phyloP scores from a whole-genome alignment of 2,888 invertebrate genomes.

The Brachyopa scutellaris region DNA sequence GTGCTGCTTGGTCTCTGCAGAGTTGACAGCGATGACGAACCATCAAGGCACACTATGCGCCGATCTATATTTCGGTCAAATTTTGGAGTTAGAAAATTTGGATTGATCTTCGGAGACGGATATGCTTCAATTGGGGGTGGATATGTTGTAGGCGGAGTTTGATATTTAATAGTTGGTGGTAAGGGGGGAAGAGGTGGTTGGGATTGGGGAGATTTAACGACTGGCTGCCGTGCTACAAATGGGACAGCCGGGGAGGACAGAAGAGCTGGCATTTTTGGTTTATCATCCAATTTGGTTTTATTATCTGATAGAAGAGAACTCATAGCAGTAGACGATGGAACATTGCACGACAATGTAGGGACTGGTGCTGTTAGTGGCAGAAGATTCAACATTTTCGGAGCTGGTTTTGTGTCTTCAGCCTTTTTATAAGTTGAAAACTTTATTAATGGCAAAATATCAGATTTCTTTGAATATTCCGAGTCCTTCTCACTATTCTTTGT shows the following conservation, averaged over 20 bases:
- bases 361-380: conserved; percentile 76
- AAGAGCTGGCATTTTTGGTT: conserved; percentile 58
- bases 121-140: conserved; percentile 81
- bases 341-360: conserved; percentile 38
- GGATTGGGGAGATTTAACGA: conserved; percentile 55
- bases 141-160: conserved; percentile 80
- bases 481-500: conserved; percentile 78
- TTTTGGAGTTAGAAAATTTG: conserved; percentile 81
- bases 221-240: conserved; percentile 41
- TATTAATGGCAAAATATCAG: conserved; percentile 47
- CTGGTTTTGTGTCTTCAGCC: conserved; percentile 53
- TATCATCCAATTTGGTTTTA: conserved; percentile 42
- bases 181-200: conserved; percentile 62
- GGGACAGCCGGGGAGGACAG: conserved; percentile 55
- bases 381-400: conserved; percentile 74
- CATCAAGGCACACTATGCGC: conserved; percentile 63
- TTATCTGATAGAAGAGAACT: conserved; percentile 11
- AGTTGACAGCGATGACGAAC: conserved; percentile 68
- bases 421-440: conserved; percentile 33
- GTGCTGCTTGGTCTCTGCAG: conserved; percentile 76
- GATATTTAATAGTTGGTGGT: conserved; percentile 78
- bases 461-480: conserved; percentile 66
- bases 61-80: conserved; percentile 77
- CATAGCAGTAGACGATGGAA: conserved; percentile 2
- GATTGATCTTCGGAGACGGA: conserved; percentile 81